These are phyloP conservation scores for Macrostomum cliftonense DNA, from an alignment of 2,888 invertebrate species.

Conservation along the genomic window DNA sequence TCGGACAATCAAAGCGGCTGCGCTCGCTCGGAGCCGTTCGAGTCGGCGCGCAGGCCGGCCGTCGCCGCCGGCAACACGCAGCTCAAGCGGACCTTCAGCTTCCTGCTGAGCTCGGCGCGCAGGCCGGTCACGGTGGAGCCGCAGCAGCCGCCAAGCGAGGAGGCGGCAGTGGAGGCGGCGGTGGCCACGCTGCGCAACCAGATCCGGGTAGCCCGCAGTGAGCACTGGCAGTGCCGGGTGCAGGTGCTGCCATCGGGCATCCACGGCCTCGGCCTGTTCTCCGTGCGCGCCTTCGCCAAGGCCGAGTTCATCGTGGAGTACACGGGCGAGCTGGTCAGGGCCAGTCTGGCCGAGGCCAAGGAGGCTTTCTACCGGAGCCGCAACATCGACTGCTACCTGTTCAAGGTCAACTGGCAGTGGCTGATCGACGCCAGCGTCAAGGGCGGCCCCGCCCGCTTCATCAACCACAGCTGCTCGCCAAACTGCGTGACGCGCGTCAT, in stretches of 20 bases:
- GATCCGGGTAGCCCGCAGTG: no score
- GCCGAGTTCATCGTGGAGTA: slow-evolving; percentile 61
- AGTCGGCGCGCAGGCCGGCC: slow-evolving; percentile 42
- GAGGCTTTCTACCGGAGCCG: slow-evolving; percentile 71
- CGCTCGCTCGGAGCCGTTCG: no score
- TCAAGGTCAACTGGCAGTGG: slow-evolving; percentile 76
- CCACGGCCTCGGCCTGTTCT: slow-evolving; percentile 80
- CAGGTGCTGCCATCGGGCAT: slow-evolving; percentile 52
- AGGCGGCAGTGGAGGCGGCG: no score
- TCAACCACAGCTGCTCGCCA: slow-evolving; percentile 93
- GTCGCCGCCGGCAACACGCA: no score
- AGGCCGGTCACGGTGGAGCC: slow-evolving; percentile 22
- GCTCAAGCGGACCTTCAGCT: slow-evolving; percentile 94
- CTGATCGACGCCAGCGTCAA: slow-evolving; percentile 97
- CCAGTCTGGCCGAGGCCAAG: slow-evolving; percentile 71
- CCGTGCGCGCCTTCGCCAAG: slow-evolving; percentile 74
- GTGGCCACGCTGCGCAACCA: no score
- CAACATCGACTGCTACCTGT: slow-evolving; percentile 93
- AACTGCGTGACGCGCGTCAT: slow-evolving; percentile 97
- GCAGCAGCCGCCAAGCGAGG: slow-evolving; percentile 15
- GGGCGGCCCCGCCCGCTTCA: slow-evolving; percentile 90
- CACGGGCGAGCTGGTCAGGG: slow-evolving; percentile 70
- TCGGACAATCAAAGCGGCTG: no score
- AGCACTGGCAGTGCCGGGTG: no score
- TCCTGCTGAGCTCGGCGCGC: slow-evolving; percentile 74